These are phyloP conservation scores for Diploscapter pachys DNA, from an alignment of 1,140 invertebrate species.

Conservation along the genomic window DNA sequence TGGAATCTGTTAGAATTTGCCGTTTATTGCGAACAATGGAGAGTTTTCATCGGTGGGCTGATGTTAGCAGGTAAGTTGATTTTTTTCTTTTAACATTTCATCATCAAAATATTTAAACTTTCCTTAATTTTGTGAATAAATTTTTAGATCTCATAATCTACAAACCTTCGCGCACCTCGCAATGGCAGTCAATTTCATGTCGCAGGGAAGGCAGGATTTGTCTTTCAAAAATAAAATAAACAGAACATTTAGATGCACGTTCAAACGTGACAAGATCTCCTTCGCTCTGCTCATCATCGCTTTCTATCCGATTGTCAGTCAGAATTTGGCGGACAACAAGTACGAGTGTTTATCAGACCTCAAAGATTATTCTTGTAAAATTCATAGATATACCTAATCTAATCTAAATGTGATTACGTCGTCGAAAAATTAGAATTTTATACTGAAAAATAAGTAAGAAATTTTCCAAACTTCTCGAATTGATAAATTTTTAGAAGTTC, in stretches of 20 bases:
- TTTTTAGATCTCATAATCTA: too few relatives aligned
- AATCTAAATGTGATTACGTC: too few relatives aligned
- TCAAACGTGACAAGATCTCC: slow-evolving; percentile 13
- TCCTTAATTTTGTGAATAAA: background rate
- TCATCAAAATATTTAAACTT: slow-evolving; percentile 10
- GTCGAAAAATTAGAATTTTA: too few relatives aligned
- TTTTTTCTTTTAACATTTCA: slow-evolving; percentile 9
- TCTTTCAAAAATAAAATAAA: background rate
- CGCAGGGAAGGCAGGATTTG: too few relatives aligned
- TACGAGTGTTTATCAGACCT: background rate
- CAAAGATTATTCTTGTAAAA: too few relatives aligned
- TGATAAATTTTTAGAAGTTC: background rate
- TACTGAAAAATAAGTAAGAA: too few relatives aligned
- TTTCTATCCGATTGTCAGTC: slow-evolving; percentile 3
- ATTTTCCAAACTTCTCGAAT: background rate
- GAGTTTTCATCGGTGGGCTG: slow-evolving; percentile 9
- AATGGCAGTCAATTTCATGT: too few relatives aligned
- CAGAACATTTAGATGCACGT: slow-evolving; percentile 15
- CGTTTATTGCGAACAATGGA: background rate
- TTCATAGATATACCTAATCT: too few relatives aligned
- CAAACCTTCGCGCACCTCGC: too few relatives aligned
- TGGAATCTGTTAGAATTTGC: slow-evolving; percentile 2
- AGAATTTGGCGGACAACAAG: slow-evolving; percentile 12
- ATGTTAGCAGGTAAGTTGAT: background rate
- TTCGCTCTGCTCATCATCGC: slow-evolving; percentile 22